phyloP scores from a whole-genome alignment of 2,797 vertebrate species.

The Cyclopterus lumpus region DNA sequence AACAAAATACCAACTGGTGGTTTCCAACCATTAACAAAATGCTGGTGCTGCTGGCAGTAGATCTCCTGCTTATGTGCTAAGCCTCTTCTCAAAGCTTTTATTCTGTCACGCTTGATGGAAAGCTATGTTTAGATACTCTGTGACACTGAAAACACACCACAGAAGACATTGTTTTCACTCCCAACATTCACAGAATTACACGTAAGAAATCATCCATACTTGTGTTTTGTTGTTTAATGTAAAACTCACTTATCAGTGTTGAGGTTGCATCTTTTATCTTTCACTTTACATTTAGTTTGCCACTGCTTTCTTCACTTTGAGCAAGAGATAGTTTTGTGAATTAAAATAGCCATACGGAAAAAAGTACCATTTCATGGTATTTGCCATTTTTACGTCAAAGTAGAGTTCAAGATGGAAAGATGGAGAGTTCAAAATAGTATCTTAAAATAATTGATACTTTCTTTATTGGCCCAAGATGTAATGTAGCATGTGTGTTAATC shows the following conservation, averaged over 20 bases:
- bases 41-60: slow-evolving; percentile 16
- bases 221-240: slow-evolving; percentile 28
- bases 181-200: neutral
- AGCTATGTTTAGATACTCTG: neutral
- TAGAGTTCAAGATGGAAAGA: neutral
- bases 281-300: neutral
- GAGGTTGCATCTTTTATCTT: slow-evolving; percentile 35
- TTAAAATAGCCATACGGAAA: neutral
- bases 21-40: slow-evolving; percentile 19
- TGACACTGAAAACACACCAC: neutral
- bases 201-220: slow-evolving; percentile 3
- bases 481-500: slow-evolving; percentile 40
- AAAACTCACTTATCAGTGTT: slow-evolving; percentile 34
- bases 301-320: neutral
- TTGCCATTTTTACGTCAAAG: neutral
- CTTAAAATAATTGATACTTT: slow-evolving; percentile 5
- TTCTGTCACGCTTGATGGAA: slow-evolving; percentile 3
- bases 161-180: slow-evolving; percentile 9
- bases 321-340: neutral
- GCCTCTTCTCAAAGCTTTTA: slow-evolving; percentile 28
- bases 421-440: neutral
- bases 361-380: neutral
- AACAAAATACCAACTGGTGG: slow-evolving; percentile 45
- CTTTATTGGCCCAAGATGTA: slow-evolving; percentile 13
- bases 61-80: slow-evolving; percentile 18